phyloP scores from a whole-genome alignment of 2,797 vertebrate genomes.

The Poeciliopsis turneri region DNA sequence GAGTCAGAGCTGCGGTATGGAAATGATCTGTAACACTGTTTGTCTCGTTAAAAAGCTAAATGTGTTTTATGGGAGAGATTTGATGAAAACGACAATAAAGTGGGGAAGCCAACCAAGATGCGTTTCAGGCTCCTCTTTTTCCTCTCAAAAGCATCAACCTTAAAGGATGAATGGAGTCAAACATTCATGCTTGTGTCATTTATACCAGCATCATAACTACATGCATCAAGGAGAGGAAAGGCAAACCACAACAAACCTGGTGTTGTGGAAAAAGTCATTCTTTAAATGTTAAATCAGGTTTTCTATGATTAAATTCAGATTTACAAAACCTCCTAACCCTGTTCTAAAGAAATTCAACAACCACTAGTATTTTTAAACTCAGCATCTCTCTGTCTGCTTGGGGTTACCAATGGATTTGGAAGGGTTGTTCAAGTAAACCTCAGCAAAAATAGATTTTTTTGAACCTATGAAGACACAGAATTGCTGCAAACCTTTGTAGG shows the following conservation, averaged over 20 bases:
- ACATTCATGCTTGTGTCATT: background rate
- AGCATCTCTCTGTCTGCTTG: too few species aligned
- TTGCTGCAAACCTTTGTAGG: too few species aligned
- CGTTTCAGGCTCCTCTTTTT: background rate
- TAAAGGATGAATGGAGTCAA: background rate
- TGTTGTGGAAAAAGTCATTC: background rate
- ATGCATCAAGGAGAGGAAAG: background rate
- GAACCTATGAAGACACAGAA: too few species aligned
- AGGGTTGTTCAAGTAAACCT: too few species aligned
- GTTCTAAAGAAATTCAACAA: background rate
- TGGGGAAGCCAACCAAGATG: background rate
- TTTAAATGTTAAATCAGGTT: background rate
- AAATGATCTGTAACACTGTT: background rate
- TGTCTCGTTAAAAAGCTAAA: background rate
- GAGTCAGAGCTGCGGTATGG: slow-evolving; percentile 16
- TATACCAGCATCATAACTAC: too few species aligned
- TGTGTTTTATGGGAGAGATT: background rate
- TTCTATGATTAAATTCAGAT: background rate
- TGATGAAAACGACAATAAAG: background rate
- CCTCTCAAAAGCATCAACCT: background rate
- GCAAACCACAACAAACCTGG: background rate
- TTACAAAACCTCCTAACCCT: background rate
- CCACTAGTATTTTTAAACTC: too few species aligned
- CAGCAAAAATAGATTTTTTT: too few species aligned
- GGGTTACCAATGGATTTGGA: too few species aligned